These are phyloP conservation scores for Chamaea fasciata DNA, from an alignment of 2,113 vertebrate species.

Conservation along the genomic window DNA sequence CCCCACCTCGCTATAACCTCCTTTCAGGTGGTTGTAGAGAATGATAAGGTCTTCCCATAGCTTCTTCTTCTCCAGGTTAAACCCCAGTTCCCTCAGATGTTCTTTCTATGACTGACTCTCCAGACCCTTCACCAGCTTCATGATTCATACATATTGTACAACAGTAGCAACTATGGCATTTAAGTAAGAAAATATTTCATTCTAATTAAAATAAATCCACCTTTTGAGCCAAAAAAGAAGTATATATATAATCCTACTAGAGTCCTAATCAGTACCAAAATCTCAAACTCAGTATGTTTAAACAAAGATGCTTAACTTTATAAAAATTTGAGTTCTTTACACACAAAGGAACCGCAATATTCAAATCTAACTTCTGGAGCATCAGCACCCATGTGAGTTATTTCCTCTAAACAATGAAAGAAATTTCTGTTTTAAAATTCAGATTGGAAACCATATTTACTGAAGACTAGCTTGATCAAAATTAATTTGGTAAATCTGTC, in stretches of 20 bases:
- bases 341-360: background rate
- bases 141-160: background rate
- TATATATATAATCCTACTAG: background rate
- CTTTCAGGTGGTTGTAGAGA: background rate
- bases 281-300: background rate
- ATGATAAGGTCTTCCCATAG: accelerated
- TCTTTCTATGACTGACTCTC: background rate
- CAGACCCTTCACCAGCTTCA: accelerated
- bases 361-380: background rate
- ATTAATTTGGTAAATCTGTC: background rate
- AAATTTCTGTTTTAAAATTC: background rate
- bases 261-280: background rate
- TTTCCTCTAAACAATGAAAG: background rate
- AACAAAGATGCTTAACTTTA: background rate
- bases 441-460: background rate
- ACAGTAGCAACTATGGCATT: background rate
- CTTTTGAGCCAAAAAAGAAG: background rate
- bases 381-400: background rate
- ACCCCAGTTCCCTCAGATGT: background rate
- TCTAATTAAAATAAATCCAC: background rate
- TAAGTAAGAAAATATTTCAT: background rate
- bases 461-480: background rate
- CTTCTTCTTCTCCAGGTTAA: background rate
- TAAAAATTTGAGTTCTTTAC: background rate
- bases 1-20: background rate